Percentiles rank a stretch among this genome's conserved stretches.
These are phyloP conservation scores for Sepioteuthis lessoniana DNA, from an alignment of 2,888 invertebrate genomes.

Conservation along the genomic window DNA sequence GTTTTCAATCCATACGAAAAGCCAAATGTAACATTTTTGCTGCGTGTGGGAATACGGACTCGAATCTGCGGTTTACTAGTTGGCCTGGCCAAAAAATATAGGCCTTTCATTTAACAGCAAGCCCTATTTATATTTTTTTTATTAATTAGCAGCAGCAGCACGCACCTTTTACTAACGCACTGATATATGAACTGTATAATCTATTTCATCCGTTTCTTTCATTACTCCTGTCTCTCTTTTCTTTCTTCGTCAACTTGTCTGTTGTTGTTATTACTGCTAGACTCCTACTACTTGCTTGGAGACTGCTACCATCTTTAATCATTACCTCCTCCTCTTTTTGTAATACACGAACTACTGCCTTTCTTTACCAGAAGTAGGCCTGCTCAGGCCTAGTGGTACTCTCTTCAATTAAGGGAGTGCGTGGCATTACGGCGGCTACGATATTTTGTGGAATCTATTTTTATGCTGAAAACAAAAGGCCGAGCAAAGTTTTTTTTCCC, in stretches of 20 bases:
- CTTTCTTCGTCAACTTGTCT: not conserved
- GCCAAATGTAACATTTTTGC: not conserved
- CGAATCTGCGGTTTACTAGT: not conserved
- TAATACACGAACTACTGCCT: not conserved
- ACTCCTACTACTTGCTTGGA: not conserved
- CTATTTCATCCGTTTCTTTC: not conserved
- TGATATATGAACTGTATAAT: not conserved
- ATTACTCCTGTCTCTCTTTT: not conserved
- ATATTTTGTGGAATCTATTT: not conserved
- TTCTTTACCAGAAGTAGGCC: not conserved
- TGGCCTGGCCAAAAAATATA: not conserved
- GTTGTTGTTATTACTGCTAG: not conserved
- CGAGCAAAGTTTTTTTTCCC: too few relatives aligned
- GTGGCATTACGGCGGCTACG: conserved; percentile 33
- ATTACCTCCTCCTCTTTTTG: conserved; percentile 4
- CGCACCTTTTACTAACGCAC: not conserved
- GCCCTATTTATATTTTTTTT: not conserved
- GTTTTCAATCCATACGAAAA: not conserved
- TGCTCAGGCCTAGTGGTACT: not conserved
- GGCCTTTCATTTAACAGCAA: not conserved
- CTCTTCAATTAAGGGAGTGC: not conserved
- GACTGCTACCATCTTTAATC: not conserved
- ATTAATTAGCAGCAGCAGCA: not conserved
- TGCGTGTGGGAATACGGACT: not conserved
- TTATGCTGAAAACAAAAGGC: not conserved